Base-by-base conservation (phyloP, 2,888 invertebrate genomes). In the Agonopterix heracliana region DNA sequence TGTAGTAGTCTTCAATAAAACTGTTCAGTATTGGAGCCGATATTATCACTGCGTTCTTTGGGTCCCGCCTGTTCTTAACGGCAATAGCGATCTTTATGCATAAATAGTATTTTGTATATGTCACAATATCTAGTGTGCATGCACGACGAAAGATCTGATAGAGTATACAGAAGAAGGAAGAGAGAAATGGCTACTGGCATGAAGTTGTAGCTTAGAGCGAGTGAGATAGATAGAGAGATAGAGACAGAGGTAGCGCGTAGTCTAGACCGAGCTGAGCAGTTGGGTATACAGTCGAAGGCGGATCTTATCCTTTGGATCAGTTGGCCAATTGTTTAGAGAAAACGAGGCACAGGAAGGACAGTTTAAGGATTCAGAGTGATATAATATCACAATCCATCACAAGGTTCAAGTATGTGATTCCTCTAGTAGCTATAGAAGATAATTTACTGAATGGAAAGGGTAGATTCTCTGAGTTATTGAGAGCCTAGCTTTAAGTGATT, bases 91-190 rank as follows among this genome's bases (percentile, higher is more conserved):
- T 82, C 75, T 76, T 81, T 72, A 81, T 78, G 77, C 82, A 79
- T 49, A 71, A 75, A 80, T 78, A 81, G 78, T 82, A 79, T 81
- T 63, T 46, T 81, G 81, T 82, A 66, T 78, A 80, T 87, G 87
- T 86, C 80, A 85, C 84, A 86, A 84, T 87, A 87, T 83, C 88
- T 88, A 88, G 88, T 88, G 88, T 88, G 75, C 88, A 88, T 88
- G 88, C 88, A 88, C 87, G 83, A 84, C 81, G 82, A 81, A 67
- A 84, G 83, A 26, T 78, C 72, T 74, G 81, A 84, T 82, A 86
- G 78, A 82, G 78, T 74, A 78, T 81, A 87, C 80, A 73, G 83
- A 87, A 85, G 84, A 83, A 78, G 77, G 79, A 85, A 86, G 83
- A 81, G 78, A 80, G 81, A 81, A 81, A 77, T 71, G 70, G 81